These are phyloP conservation scores for Naso thynnoides DNA, from an alignment of 2,797 vertebrate species.

Conservation along the genomic window DNA sequence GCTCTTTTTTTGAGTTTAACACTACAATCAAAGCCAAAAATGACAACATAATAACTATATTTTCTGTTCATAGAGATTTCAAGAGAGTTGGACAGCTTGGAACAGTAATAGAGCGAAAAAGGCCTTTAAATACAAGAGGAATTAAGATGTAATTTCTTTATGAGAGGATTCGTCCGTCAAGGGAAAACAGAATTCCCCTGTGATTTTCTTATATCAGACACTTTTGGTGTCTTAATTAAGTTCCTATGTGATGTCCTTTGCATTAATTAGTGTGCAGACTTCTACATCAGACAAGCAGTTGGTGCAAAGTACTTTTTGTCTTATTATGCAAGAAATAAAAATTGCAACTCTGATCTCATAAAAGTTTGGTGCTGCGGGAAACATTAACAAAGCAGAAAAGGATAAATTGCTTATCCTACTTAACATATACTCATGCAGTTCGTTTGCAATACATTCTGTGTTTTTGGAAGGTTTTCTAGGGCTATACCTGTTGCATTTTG, in stretches of 20 bases:
- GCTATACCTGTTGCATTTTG: too few species aligned
- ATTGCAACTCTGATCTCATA: background rate
- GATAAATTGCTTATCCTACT: too few species aligned
- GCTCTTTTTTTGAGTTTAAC: background rate
- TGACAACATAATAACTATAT: conserved; percentile 1
- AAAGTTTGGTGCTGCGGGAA: too few species aligned
- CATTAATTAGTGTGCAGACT: conserved; percentile 21
- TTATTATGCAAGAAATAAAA: background rate
- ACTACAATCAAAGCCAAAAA: background rate
- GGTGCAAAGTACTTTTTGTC: background rate
- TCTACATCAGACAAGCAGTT: conserved; percentile 1
- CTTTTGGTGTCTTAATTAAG: conserved; percentile 5
- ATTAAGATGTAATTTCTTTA: conserved; percentile 2
- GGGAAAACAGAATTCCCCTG: conserved; percentile 11
- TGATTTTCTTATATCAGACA: conserved; percentile 2
- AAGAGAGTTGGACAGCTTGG: background rate
- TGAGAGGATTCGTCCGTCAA: conserved; percentile 8
- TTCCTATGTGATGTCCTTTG: conserved; percentile 12
- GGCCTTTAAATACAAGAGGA: background rate
- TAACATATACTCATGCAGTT: too few species aligned
- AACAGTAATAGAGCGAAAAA: background rate
- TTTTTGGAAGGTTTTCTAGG: too few species aligned
- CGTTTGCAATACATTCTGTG: too few species aligned
- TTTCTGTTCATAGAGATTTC: background rate
- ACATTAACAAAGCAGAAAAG: too few species aligned